Evolutionary conservation across 2,113 vertebrate genomes (phyloP), one percentile per base, ranked within the genome.

Genomic region (Cariama cristata): DNA sequence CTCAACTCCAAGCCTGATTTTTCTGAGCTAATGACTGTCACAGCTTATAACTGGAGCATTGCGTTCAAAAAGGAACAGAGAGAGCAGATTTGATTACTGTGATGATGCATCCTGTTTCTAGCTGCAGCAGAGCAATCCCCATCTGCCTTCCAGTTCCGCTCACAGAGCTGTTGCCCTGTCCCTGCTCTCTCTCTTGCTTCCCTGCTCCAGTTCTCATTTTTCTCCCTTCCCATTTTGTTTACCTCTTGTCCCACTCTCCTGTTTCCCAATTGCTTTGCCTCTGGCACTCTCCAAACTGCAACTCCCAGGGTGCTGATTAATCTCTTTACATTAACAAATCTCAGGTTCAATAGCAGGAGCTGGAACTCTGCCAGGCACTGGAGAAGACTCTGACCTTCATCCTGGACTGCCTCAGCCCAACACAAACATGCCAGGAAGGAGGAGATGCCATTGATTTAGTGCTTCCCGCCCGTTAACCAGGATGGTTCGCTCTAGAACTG

Each of bases 341-440:
- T 77, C 87, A 69, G 62, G 66, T 93, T 85, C 50, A 88, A 35
- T 82, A 94, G 85, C 72, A 80, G 75, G 55, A 77, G 47, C 33
- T 93, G 90, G 90, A 97, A 69, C 44, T 56, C 33, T 27, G 8
- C 28, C 30, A 74, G 58, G 35, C 62, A 33, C 58, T 50, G 71
- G 73, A 66, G 71, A 94, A 76, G 81, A 60, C 33, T 84, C 66
- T 93, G 93, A 88, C 84, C 93, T 95, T 95, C 85, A 83, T 76
- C 50, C 58, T 69, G 63, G 79, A 24, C 58, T 93, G 69, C 62
- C 49, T 91, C 52, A 87, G 52, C 60, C 47, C 27, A 1, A 44
- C 33, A 79, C 35, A 86, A 32, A 74, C 26, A 23, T 49, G 32
- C 35, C 38, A 88, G 81, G 50, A 90, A 66, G 44, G 33, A 86